phyloP scores from a whole-genome alignment of 2,113 vertebrate species.

The Athene noctua region DNA sequence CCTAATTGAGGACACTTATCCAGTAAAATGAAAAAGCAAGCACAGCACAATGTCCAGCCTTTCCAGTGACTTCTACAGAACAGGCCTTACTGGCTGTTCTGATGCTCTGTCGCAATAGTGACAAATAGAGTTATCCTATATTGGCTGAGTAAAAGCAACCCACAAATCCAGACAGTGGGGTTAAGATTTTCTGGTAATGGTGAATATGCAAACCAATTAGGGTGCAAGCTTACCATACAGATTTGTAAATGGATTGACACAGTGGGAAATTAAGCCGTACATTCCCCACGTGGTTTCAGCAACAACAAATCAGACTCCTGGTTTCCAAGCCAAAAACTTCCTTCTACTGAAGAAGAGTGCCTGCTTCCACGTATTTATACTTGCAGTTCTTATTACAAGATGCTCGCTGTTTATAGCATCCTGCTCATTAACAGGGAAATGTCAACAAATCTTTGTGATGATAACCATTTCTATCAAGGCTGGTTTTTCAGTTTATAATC shows the following conservation, averaged over 20 bases:
- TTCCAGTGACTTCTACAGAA: neutral
- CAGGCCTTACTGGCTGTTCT: neutral
- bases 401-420: neutral
- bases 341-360: neutral
- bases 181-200: neutral
- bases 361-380: neutral
- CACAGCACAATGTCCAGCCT: neutral
- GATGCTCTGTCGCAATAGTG: neutral
- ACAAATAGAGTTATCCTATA: neutral
- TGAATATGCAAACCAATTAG: neutral
- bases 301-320: neutral
- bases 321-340: neutral
- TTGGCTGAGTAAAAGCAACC: neutral
- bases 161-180: neutral
- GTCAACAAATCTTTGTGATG: neutral
- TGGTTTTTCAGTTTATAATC: neutral
- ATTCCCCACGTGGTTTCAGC: neutral
- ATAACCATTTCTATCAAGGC: neutral
- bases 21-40: constrained; percentile 47
- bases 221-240: neutral
- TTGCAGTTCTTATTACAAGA: neutral
- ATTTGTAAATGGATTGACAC: neutral
- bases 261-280: neutral
- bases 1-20: constrained; percentile 62
- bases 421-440: neutral